Conservation (phyloP, 1,140 invertebrate species). For the Matsumurasca onukii region DNA sequence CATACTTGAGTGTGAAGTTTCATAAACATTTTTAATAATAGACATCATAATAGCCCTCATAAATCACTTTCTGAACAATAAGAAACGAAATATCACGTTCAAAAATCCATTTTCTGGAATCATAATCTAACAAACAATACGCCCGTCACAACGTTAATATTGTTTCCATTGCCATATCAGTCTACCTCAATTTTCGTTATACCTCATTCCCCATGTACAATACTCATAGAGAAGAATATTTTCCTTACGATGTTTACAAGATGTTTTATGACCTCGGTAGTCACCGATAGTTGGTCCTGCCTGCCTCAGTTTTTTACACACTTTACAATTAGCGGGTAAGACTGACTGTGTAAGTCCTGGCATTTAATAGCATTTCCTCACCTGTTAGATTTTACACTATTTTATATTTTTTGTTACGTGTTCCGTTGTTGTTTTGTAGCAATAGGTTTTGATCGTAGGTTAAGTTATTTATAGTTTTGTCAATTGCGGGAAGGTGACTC, state of each 20-base stretch:
- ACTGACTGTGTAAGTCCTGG: background rate
- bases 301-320: background rate
- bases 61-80: no score
- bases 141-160: conserved; percentile 8
- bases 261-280: no score
- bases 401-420: conserved; percentile 17
- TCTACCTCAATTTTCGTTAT: conserved; percentile 1
- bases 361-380: conserved; percentile 19
- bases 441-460: conserved; percentile 11
- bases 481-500: background rate
- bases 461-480: conserved; percentile 11
- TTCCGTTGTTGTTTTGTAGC: conserved; percentile 10
- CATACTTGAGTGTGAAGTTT: no score
- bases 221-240: background rate
- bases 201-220: conserved; percentile 15
- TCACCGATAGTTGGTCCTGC: no score
- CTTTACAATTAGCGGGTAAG: conserved; percentile 19
- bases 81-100: no score
- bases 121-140: no score
- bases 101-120: no score
- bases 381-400: conserved; percentile 7
- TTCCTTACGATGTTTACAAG: no score
- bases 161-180: conserved; percentile 19
- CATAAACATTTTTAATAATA: no score
- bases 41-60: no score